Evolutionary conservation across 2,797 vertebrate genomes (phyloP).

Genomic region (Platalea minor): DNA sequence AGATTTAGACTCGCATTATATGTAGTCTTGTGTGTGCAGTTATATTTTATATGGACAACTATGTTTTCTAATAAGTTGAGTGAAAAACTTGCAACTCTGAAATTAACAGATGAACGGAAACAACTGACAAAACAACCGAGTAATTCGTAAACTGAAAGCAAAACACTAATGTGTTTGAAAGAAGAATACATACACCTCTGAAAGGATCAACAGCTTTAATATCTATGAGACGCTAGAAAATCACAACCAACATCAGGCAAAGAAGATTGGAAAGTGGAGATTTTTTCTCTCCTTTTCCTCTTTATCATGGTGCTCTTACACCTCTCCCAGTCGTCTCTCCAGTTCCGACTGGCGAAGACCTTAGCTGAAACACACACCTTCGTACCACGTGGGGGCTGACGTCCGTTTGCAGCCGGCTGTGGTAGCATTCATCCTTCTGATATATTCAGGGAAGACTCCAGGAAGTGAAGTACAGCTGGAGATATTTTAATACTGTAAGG

Average conservation of each 20-base stretch:
- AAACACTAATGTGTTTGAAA: conserved; percentile 62
- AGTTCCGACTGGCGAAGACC: neutral
- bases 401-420: neutral
- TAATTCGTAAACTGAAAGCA: conserved; percentile 44
- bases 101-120: conserved; percentile 43
- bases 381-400: neutral
- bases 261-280: neutral
- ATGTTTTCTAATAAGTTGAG: conserved; percentile 71
- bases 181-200: conserved; percentile 15
- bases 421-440: neutral
- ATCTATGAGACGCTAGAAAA: conserved; percentile 55
- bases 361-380: neutral
- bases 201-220: conserved; percentile 77
- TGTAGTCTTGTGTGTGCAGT: conserved; percentile 76
- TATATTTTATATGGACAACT: conserved; percentile 78
- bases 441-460: conserved; percentile 41
- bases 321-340: neutral
- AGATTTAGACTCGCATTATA: conserved; percentile 76
- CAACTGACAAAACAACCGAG: conserved; percentile 54
- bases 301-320: conserved; percentile 3
- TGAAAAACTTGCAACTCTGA: conserved; percentile 70
- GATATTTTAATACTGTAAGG: neutral
- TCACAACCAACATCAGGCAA: neutral
- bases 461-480: conserved; percentile 8
- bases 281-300: neutral